Conservation (phyloP, 2,113 vertebrate species). For the Catharus fuscescens region DNA sequence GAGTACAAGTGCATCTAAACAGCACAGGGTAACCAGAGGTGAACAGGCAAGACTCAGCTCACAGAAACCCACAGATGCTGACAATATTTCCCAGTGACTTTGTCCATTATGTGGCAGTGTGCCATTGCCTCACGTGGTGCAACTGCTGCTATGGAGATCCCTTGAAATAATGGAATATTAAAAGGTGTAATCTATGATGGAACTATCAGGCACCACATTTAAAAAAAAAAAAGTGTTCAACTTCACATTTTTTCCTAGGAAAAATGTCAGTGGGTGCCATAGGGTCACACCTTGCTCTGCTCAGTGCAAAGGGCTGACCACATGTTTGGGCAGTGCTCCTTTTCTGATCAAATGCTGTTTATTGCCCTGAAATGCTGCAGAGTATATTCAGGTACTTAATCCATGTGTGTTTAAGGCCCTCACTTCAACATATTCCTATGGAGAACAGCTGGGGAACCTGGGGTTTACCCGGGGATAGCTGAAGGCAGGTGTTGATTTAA, state of each 20-base stretch:
- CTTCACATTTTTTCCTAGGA: background rate
- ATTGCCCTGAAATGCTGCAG: background rate
- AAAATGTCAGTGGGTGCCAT: too few species aligned
- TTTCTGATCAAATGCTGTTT: background rate
- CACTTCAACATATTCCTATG: background rate
- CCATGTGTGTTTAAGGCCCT: background rate
- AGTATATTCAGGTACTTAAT: background rate
- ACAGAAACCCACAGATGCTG: background rate
- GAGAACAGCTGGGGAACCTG: background rate
- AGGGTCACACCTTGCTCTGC: background rate
- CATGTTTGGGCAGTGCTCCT: fast-evolving
- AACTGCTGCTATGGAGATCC: background rate
- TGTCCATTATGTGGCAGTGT: background rate
- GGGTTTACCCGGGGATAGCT: background rate
- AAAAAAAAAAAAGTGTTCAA: background rate
- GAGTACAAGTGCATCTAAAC: background rate
- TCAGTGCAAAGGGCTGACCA: background rate
- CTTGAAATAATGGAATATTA: background rate
- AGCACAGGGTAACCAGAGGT: background rate
- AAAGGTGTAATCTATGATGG: background rate
- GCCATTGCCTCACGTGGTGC: background rate
- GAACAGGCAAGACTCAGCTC: background rate
- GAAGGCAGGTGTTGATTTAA: background rate
- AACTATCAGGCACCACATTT: background rate
- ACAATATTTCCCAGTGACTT: background rate